These are phyloP conservation scores for Ecliptopera silaceata DNA, from an alignment of 2,888 invertebrate genomes.

Conservation along the genomic window DNA sequence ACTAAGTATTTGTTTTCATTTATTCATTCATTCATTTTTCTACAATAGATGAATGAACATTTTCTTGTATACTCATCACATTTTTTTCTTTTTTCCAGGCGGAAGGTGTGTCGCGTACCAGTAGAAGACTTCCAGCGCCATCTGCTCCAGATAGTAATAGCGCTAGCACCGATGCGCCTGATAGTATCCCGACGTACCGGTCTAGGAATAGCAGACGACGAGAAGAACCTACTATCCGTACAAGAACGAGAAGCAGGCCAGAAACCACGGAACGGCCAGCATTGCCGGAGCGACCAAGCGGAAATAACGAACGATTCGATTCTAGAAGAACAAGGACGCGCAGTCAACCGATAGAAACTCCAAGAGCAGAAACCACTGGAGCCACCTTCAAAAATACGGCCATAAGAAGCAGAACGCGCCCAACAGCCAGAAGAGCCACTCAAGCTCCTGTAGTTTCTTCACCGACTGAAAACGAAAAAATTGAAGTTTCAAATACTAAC, in stretches of 20 bases:
- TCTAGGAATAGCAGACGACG: constrained; percentile 59
- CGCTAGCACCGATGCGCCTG: constrained; percentile 47
- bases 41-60: too few species aligned
- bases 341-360: constrained; percentile 50
- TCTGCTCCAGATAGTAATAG: constrained; percentile 49
- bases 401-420: constrained; percentile 55
- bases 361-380: constrained; percentile 45
- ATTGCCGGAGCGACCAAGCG: constrained; percentile 46
- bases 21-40: too few species aligned
- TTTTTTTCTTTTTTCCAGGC: constrained; percentile 54
- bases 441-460: constrained; percentile 48
- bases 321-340: constrained; percentile 69
- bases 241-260: constrained; percentile 59
- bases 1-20: too few species aligned
- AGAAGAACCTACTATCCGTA: constrained; percentile 55
- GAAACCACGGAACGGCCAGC: constrained; percentile 38
- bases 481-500: constrained; percentile 57
- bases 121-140: constrained; percentile 58
- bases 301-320: constrained; percentile 67
- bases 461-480: constrained; percentile 55
- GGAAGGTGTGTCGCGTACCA: constrained; percentile 57
- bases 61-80: too few species aligned
- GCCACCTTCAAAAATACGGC: constrained; percentile 50
- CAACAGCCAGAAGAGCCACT: constrained; percentile 41
- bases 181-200: constrained; percentile 56